phyloP scores from a whole-genome alignment of 2,888 invertebrate species.

The Seladonia tumulorum region DNA sequence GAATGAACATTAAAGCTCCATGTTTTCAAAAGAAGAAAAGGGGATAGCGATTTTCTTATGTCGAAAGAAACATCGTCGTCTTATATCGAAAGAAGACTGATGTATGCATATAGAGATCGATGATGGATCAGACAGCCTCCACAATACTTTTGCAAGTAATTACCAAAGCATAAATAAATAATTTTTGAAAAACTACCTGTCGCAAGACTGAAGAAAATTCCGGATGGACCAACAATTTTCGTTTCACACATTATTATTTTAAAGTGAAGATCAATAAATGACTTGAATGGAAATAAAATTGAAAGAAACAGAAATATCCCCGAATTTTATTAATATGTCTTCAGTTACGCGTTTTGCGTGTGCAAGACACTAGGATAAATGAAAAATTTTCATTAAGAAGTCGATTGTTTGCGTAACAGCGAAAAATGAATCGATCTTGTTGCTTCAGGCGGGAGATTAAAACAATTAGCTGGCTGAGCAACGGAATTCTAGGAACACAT shows the following conservation, averaged over 20 bases:
- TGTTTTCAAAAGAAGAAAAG: no score
- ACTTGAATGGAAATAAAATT: no score
- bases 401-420: background rate
- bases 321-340: background rate
- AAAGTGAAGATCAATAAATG: background rate
- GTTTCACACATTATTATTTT: background rate
- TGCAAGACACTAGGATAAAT: background rate
- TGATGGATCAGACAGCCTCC: no score
- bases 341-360: background rate
- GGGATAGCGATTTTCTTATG: no score
- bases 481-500: constrained; percentile 32
- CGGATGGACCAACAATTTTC: background rate
- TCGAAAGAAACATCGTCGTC: no score
- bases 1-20: no score
- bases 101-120: no score
- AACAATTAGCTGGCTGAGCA: constrained; percentile 3
- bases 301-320: background rate
- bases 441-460: no score
- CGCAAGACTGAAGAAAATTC: background rate
- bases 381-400: background rate
- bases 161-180: background rate
- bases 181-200: background rate
- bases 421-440: background rate
- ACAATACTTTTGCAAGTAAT: no score
- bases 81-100: no score